Percentiles rank a stretch among this genome's conserved stretches.
Conservation (phyloP, 2,113 vertebrate species). For the Spea multiplicata region DNA sequence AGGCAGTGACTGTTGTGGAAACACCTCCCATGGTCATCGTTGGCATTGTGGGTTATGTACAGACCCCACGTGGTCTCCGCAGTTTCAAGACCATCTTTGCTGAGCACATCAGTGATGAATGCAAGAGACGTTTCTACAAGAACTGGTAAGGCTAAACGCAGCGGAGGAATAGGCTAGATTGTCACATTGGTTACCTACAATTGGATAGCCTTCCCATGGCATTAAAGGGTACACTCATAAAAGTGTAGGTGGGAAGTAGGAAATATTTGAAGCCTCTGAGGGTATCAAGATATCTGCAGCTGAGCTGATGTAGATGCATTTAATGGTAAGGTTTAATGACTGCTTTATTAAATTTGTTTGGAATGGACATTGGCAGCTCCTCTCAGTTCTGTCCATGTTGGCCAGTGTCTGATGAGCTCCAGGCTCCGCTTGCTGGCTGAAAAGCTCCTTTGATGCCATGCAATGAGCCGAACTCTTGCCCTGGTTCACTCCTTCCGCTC, state of each 20-base stretch:
- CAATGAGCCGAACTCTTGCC: conserved; percentile 79
- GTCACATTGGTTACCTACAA: too few species aligned
- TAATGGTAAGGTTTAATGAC: too few species aligned
- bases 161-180: too few species aligned
- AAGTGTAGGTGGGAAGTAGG: too few species aligned
- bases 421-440: conserved; percentile 94
- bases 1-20: conserved; percentile 93
- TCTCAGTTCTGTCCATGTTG: conserved; percentile 73
- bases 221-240: too few species aligned
- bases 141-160: conserved; percentile 81
- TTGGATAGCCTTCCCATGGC: too few species aligned
- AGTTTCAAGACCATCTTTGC: conserved; percentile 95
- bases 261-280: too few species aligned
- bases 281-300: too few species aligned
- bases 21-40: conserved; percentile 95
- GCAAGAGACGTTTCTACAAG: conserved; percentile 97
- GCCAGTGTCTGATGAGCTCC: conserved; percentile 86
- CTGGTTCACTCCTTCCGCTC: conserved; percentile 61
- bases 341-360: conserved; percentile 35
- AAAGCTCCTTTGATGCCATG: conserved; percentile 86
- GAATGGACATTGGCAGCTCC: conserved; percentile 79
- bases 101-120: conserved; percentile 95
- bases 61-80: conserved; percentile 89
- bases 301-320: too few species aligned
- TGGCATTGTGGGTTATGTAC: conserved; percentile 86